Evolutionary conservation across 2,113 vertebrate genomes (phyloP), one percentile per base, ranked within the genome.

Genomic region (Trichechus manatus): DNA sequence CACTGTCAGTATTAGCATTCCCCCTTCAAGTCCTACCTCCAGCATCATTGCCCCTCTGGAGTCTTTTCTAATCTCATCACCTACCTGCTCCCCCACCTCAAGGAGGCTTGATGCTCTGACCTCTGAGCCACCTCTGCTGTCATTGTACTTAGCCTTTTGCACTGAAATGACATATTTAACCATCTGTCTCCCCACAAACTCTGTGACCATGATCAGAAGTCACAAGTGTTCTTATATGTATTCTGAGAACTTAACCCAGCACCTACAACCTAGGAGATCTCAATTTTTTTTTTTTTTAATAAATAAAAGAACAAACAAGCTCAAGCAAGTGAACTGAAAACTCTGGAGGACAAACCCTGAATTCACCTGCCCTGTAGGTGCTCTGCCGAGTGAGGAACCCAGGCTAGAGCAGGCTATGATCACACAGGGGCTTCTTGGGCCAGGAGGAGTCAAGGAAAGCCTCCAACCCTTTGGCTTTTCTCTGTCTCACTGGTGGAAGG

Each of bases 351-450:
- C 20, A 20, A 22, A 19, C 23, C 64, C 27, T 33, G 33, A 33
- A 19, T 56, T 56, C 53, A 56, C 53, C 15, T 13, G 47, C 47
- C 42, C 61, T 50, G 29, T 9, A 42, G 31, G 50, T 1, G 5
- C 42, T 29, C 1, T 0, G 53, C 0, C 0, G 1, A n/a, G 50
- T 7, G 42, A 1, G 3, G 9, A 11, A 47, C 23, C n/a, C 31
- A 14, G 20, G 9, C 14, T 17, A 39, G 6, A 66, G 8, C 2
- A 42, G 5, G 27, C 19, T 33, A 4, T 3, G 33, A 27, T 9
- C 42, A 31, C 1, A 0, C 23, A 13, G 31, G 9, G 11, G 64
- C n/a, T 64, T 36, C 77, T 31, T 33, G 53, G 23, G 19, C 83
- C 33, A 90, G 39, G 31, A 56, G 19, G 14, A 64, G 4, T 74